Evolutionary conservation across 35 echinoderm and acorn worm species (phyloP).

Genomic region (Eucidaris tribuloides): DNA sequence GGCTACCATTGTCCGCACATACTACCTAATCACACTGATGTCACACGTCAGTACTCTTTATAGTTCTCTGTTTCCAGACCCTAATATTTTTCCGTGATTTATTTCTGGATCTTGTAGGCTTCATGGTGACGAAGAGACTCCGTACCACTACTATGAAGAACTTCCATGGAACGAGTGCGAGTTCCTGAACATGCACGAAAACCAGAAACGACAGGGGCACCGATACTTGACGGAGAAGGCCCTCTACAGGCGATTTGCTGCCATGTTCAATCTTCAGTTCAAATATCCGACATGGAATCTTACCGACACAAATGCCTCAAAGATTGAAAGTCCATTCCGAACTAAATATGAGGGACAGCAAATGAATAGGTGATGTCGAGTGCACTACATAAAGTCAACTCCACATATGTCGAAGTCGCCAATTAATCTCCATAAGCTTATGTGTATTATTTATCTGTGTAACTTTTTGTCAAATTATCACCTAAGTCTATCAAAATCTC

Average conservation of each 20-base stretch:
- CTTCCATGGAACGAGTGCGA: slow-evolving; percentile 34
- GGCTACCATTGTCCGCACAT: too few species aligned
- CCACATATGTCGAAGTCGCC: too few species aligned
- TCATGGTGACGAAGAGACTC: neutral
- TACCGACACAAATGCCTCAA: neutral
- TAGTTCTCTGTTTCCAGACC: too few species aligned
- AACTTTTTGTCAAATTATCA: too few species aligned
- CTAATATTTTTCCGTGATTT: too few species aligned
- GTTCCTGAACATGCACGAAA: slow-evolving; percentile 45
- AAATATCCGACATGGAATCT: slow-evolving; percentile 56
- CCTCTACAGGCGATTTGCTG: slow-evolving; percentile 50
- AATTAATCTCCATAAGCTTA: too few species aligned
- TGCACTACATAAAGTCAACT: too few species aligned
- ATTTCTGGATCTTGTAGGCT: slow-evolving; percentile 16
- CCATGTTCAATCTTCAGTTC: slow-evolving; percentile 54
- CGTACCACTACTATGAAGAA: slow-evolving; percentile 52
- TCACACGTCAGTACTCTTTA: too few species aligned
- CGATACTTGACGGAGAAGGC: slow-evolving; percentile 69
- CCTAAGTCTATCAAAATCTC: too few species aligned
- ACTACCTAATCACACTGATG: too few species aligned
- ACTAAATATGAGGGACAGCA: neutral
- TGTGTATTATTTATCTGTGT: too few species aligned
- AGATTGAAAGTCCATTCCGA: neutral
- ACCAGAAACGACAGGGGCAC: slow-evolving; percentile 37
- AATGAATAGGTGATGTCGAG: neutral